Conservation (phyloP, 2,888 invertebrate species). For the Cerceris rybyensis region DNA sequence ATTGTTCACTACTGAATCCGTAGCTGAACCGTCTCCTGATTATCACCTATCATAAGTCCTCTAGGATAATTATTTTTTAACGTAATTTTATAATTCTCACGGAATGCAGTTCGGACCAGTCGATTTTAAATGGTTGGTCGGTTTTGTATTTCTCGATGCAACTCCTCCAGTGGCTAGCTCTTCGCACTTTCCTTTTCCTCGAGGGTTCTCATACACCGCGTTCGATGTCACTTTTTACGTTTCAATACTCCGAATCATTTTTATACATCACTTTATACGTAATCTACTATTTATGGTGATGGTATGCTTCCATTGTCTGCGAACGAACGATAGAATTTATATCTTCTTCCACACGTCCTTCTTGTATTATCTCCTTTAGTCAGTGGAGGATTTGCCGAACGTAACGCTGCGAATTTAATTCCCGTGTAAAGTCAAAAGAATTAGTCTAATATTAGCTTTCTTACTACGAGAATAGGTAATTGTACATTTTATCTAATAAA, state of each 20-base stretch:
- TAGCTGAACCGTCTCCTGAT: conserved; percentile 92
- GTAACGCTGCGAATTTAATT: conserved; percentile 76
- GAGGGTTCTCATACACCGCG: conserved; percentile 51
- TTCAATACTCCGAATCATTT: conserved; percentile 39
- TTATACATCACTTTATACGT: conserved; percentile 40
- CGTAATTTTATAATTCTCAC: conserved; percentile 71
- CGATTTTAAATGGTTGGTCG: conserved; percentile 69
- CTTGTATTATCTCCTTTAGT: conserved; percentile 71
- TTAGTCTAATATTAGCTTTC: conserved; percentile 80
- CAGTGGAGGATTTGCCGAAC: conserved; percentile 80
- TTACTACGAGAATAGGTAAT: conserved; percentile 76
- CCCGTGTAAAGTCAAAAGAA: conserved; percentile 80
- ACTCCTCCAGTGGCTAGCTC: conserved; percentile 80
- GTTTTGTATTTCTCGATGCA: conserved; percentile 76
- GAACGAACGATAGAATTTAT: conserved; percentile 59
- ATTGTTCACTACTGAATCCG: conserved; percentile 92
- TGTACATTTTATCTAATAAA: conserved; percentile 82
- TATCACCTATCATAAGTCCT: conserved; percentile 83
- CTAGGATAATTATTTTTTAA: conserved; percentile 70
- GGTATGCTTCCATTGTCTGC: conserved; percentile 75
- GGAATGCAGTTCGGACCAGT: conserved; percentile 77
- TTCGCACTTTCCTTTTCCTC: conserved; percentile 53
- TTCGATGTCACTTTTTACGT: conserved; percentile 45
- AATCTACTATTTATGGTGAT: conserved; percentile 73
- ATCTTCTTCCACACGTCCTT: conserved; percentile 56